Percentiles rank a stretch among this genome's conserved stretches.
Evolutionary conservation across 2,888 invertebrate species (phyloP).

Genomic region (Megalurothrips usitatus): DNA sequence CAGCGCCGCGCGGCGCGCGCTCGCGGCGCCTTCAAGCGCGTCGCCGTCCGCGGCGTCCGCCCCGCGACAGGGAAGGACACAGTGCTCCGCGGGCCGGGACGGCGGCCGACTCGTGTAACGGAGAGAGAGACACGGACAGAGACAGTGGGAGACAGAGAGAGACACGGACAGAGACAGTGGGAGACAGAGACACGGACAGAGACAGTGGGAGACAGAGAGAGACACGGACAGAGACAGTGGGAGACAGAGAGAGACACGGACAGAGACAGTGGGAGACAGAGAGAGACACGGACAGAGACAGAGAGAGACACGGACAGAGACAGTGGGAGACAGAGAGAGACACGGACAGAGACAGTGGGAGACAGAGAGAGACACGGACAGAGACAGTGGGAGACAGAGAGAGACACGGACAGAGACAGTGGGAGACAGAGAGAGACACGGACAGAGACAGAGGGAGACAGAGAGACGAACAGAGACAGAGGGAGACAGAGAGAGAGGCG

Average conservation of each 20-base stretch:
- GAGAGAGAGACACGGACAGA: too few relatives aligned
- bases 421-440: background rate
- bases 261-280: too few relatives aligned
- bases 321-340: background rate
- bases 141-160: background rate
- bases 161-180: background rate
- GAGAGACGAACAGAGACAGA: background rate
- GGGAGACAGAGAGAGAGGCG: background rate
- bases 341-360: background rate
- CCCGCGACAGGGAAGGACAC: background rate
- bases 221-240: background rate
- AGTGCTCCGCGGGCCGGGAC: background rate
- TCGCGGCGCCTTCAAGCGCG: too few relatives aligned
- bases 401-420: background rate
- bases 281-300: background rate
- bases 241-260: background rate
- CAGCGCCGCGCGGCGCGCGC: too few relatives aligned
- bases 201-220: background rate
- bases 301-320: background rate
- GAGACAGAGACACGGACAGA: background rate
- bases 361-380: background rate
- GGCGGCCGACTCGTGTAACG: background rate
- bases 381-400: too few relatives aligned
- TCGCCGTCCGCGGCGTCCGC: too few relatives aligned
- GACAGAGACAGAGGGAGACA: background rate